phyloP scores from a whole-genome alignment of 2,797 vertebrate species.

The Lepus oiostolus region DNA sequence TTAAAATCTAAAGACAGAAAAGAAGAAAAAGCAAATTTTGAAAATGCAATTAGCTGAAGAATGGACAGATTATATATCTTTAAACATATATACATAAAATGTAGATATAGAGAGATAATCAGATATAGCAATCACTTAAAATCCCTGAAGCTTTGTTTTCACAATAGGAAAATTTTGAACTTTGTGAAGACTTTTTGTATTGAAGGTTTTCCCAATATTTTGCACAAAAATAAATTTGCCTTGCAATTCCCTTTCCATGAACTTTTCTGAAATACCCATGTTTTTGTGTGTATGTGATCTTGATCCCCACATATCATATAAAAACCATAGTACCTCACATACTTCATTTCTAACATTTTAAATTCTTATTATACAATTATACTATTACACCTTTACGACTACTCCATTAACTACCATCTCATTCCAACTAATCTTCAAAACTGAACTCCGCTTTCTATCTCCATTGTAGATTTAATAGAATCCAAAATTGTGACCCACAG shows the following conservation, averaged over 20 bases:
- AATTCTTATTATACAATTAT: not conserved
- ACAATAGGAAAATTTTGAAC: too few relatives aligned
- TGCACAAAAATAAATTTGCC: too few relatives aligned
- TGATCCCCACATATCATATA: not conserved
- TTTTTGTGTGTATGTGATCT: not conserved
- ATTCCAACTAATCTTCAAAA: not conserved
- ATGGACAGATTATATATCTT: not conserved
- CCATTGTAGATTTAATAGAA: not conserved
- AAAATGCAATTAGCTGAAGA: conserved; percentile 54
- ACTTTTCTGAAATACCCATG: too few relatives aligned
- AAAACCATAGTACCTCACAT: not conserved
- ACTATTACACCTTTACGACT: not conserved
- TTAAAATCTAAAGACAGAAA: conserved; percentile 7
- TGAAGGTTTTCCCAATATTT: too few relatives aligned
- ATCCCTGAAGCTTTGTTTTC: too few relatives aligned
- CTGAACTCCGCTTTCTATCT: conserved; percentile 1
- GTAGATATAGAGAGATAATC: not conserved
- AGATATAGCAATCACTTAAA: too few relatives aligned
- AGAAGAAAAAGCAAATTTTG: not conserved
- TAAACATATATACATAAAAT: not conserved
- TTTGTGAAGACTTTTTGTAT: too few relatives aligned
- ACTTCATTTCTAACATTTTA: not conserved
- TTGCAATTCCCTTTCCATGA: too few relatives aligned
- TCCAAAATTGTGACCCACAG: not conserved
- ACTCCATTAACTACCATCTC: not conserved